Evolutionary conservation across 2,113 vertebrate genomes (phyloP).

Genomic region (Megaptera novaeangliae): DNA sequence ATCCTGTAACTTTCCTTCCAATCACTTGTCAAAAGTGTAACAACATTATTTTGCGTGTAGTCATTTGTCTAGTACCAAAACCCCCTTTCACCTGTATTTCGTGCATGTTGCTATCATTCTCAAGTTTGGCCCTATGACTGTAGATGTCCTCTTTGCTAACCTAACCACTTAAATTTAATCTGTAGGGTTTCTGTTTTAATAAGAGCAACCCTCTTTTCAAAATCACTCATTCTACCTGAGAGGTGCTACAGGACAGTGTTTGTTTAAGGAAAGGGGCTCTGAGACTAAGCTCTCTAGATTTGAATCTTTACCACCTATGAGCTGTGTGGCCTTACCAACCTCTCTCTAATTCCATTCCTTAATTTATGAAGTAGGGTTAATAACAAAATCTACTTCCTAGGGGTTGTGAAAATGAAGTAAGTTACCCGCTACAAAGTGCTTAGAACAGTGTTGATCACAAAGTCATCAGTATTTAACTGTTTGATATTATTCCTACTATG

Average conservation of each 20-base stretch:
- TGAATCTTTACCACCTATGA: not conserved
- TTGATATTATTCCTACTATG: not conserved
- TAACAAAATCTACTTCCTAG: not conserved
- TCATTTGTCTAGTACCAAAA: not conserved
- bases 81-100: not conserved
- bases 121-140: not conserved
- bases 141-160: not conserved
- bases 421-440: not conserved
- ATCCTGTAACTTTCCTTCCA: not conserved
- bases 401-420: not conserved
- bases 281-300: not conserved
- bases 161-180: not conserved
- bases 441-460: not conserved
- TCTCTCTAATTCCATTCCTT: not conserved
- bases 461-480: not conserved
- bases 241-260: not conserved
- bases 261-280: not conserved
- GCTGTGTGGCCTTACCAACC: not conserved
- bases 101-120: not conserved
- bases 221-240: not conserved
- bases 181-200: not conserved
- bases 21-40: not conserved
- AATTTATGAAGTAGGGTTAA: not conserved
- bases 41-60: not conserved
- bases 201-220: not conserved